Evolutionary conservation across 2,113 vertebrate genomes (phyloP), one percentile per base, ranked within the genome.

Genomic region (Antidorcas marsupialis): DNA sequence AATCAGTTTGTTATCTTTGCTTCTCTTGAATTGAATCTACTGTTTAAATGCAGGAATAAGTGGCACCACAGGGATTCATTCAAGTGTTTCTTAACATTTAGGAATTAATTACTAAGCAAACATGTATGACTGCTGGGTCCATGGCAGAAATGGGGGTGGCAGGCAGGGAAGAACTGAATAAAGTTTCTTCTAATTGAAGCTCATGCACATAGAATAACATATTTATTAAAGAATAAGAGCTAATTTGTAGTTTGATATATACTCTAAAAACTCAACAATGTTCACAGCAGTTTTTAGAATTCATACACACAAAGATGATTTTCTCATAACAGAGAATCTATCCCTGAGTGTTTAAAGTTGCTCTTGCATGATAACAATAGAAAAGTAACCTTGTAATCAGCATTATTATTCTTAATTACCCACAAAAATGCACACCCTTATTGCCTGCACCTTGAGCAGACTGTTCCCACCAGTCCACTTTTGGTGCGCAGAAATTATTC

Each of bases 381-480:
- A 93, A 93, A 64, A 89, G 36, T 21, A 71, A 95, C n/a, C 91
- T 95, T 93, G 23, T 64, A 87, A 91, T 92, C 47, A 87, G 36
- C 10, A 33, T 79, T 60, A 91, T 64, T 89, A 78, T 84, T 87
- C 64, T 90, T 76, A 85, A 90, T 97, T 76, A 86, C 52, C 64
- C 89, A 47, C 2, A 60, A 87, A 95, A 89, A 90, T 33, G 45
- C 3, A 79, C 4, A 2, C 7, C 11, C 25, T 89, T 87, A 52
- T 76, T 62, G 79, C 36, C 50, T 89, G 21, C 5, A 30, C 53
- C n/a, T 64, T 2, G 25, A 16, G 28, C 6, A 91, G n/a, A 52
- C 52, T 91, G 36, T n/a, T 76, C 8, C 36, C 3, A 79, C 10
- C 47, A 89, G 62, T 59, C 50, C 52, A 55, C 23, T 96, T 9